Evolutionary conservation across 2,888 invertebrate species (phyloP).

Genomic region (Oasisia sp.): DNA sequence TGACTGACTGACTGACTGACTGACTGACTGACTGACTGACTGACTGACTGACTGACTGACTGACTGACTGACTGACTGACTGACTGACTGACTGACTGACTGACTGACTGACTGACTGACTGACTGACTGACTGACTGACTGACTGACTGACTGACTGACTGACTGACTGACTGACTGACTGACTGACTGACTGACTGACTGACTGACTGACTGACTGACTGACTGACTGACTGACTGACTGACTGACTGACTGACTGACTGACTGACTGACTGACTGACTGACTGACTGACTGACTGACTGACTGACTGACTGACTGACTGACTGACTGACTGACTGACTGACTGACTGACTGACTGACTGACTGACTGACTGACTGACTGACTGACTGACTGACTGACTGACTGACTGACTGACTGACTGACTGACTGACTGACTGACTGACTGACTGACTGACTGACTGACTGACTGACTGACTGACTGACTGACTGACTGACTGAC

Average conservation of each 20-base stretch:
- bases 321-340: neutral
- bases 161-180: neutral
- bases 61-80: neutral
- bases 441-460: neutral
- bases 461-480: neutral
- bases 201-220: too few species aligned
- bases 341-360: neutral
- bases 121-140: neutral
- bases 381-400: too few species aligned
- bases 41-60: neutral
- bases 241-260: neutral
- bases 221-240: too few species aligned
- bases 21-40: too few species aligned
- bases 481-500: neutral
- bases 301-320: neutral
- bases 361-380: too few species aligned
- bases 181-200: too few species aligned
- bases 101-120: neutral
- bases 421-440: neutral
- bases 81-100: neutral
- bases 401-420: too few species aligned
- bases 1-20: neutral
- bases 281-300: neutral
- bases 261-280: neutral
- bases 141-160: neutral